A percentile compares a stretch with the other conserved stretches of the same genome.
Evolutionary conservation across 2,113 vertebrate genomes (phyloP).

Genomic region (Guaruba guarouba): DNA sequence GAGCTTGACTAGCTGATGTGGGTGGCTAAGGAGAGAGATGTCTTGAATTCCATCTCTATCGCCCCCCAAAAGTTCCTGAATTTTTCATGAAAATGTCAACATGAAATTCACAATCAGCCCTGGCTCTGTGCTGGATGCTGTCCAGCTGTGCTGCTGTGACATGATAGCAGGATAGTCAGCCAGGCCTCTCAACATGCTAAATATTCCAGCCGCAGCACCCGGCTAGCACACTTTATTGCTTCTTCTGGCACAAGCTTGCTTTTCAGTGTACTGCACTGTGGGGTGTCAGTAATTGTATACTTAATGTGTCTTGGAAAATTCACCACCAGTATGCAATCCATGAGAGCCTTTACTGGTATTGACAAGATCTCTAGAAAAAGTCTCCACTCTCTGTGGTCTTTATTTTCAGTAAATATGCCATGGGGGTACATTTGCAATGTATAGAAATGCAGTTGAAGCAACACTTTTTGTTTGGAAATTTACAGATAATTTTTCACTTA

Average conservation of each 20-base stretch:
- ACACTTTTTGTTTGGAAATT: neutral
- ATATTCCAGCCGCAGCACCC: neutral
- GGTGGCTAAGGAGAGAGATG: neutral
- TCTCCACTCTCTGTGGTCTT: neutral
- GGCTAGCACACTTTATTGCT: constrained; percentile 23
- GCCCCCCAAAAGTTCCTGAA: neutral
- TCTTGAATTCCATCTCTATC: neutral
- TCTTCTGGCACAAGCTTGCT: constrained; percentile 34
- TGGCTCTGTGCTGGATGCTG: neutral
- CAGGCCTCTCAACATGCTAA: neutral
- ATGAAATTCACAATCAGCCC: neutral
- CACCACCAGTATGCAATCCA: neutral
- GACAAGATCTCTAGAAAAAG: neutral
- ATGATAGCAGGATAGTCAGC: neutral
- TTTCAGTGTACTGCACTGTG: neutral
- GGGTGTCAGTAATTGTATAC: neutral
- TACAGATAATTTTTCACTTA: neutral
- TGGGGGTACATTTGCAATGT: neutral
- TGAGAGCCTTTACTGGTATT: neutral
- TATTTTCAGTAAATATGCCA: neutral
- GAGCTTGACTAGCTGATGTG: neutral
- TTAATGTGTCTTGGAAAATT: neutral
- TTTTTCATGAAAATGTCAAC: constrained; percentile 38
- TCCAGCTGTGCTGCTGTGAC: constrained; percentile 45
- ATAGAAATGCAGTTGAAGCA: neutral